Conservation (phyloP, 1,140 invertebrate species). For the Drosophila arawakana region DNA sequence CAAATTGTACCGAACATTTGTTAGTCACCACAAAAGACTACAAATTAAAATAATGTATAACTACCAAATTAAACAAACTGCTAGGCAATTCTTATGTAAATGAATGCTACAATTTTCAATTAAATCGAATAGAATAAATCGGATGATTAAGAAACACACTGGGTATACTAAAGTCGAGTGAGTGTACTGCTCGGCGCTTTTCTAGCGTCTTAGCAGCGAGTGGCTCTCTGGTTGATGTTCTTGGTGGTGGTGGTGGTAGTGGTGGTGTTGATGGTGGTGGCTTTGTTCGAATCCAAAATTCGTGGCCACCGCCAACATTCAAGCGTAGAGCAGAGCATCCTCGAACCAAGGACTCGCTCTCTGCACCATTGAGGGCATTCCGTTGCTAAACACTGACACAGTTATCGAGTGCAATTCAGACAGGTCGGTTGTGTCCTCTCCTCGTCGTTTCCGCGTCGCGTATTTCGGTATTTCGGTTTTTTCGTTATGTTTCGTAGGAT, state of each 20-base stretch:
- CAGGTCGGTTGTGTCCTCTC: conserved; percentile 77
- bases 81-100: too few species aligned
- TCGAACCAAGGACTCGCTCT: conserved; percentile 19
- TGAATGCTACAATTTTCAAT: too few species aligned
- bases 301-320: conserved; percentile 33
- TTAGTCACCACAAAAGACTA: too few species aligned
- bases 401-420: conserved; percentile 83
- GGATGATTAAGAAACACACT: too few species aligned
- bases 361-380: conserved; percentile 50
- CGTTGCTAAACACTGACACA: conserved; percentile 75
- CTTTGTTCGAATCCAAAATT: conserved; percentile 5
- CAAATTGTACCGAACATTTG: too few species aligned
- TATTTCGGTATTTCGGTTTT: conserved; percentile 43
- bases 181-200: too few species aligned
- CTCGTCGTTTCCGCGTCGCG: conserved; percentile 52
- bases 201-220: conserved; percentile 47
- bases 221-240: conserved; percentile 7
- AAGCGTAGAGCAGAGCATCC: conserved; percentile 48
- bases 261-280: conserved; percentile 37
- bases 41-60: too few species aligned
- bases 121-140: too few species aligned
- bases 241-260: conserved; percentile 23
- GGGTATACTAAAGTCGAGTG: conserved; percentile 2
- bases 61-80: too few species aligned
- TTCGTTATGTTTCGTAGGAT: not conserved